Evolutionary conservation across 2,797 vertebrate species (phyloP), one percentile per base, ranked within the genome.

Genomic region (Brachymystax lenok): DNA sequence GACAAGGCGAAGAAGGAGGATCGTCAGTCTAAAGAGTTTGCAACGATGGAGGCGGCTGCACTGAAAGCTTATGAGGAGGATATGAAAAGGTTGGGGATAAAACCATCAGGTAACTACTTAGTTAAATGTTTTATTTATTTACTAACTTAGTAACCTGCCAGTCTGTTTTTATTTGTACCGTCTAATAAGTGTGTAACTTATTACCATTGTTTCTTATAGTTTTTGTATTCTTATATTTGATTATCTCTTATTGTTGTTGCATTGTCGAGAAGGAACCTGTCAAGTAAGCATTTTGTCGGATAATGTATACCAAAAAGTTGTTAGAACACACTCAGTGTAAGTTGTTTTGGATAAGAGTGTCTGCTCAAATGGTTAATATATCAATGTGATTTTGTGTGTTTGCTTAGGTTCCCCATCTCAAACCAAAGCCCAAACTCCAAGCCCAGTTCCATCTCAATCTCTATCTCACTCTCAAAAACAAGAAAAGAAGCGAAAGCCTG

Each of bases 1-100:
- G 95, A 97, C 69, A 98, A 99, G 80, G 95, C 94, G 13, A 98
- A 99, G 86, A 94, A 97, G 86, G 97, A 97, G 78, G 91, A 95
- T 82, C 95, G 95, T n/a, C 93, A 91, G 92, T 96, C 95, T 10
- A 99, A 99, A 88, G 93, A 98, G 86, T 99, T 99, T 90, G 96
- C 96, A 66, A 95, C 96, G 3, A 99, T 99, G 97, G 98, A 99
- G 85, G 96, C 96, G 79, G 98, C 98, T 66, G 98, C 97, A 3
- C 82, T 94, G 84, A 98, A 97, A 85, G 97, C 97, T 0, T 99
- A 98, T 80, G 87, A 99, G 86, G 96, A 98, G 82, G 97, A 99
- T 87, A 88, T 99, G 89, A 98, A 97, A 93, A 95, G 97, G 80
- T 94, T 99, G 88, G 95, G 94, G 79, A 89, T 78, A 74, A 93